Conservation (phyloP, 2,113 vertebrate genomes). For the Austrofundulus limnaeus region DNA sequence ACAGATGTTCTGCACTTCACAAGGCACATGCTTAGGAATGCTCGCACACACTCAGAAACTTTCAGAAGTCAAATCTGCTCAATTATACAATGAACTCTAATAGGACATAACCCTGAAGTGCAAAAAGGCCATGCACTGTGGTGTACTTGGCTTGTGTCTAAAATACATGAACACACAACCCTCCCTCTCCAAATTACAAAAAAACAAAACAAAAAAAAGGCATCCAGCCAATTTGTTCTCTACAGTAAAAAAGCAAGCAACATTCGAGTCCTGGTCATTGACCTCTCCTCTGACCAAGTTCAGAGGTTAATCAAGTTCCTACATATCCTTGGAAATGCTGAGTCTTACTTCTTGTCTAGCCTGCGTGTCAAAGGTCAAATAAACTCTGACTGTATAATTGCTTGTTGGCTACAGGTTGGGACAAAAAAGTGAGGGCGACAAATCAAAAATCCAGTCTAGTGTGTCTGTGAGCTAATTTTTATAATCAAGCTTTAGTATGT, state of each 20-base stretch:
- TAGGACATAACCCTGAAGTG: not conserved
- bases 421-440: constrained; percentile 67
- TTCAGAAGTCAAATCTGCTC: constrained; percentile 11
- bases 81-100: constrained; percentile 4
- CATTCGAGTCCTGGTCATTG: constrained; percentile 63
- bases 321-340: constrained; percentile 75
- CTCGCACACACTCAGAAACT: constrained; percentile 17
- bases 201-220: constrained; percentile 39
- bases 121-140: constrained; percentile 9
- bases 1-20: constrained; percentile 44
- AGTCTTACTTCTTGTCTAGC: constrained; percentile 58
- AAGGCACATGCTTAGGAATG: constrained; percentile 17
- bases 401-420: constrained; percentile 52
- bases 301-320: constrained; percentile 78
- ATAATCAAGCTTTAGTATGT: constrained; percentile 45
- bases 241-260: constrained; percentile 60
- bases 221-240: constrained; percentile 61
- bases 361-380: constrained; percentile 67
- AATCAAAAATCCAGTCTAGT: constrained; percentile 30
- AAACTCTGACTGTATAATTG: constrained; percentile 72
- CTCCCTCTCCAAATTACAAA: constrained; percentile 32
- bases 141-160: constrained; percentile 7
- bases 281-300: constrained; percentile 70
- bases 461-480: constrained; percentile 42
- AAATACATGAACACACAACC: constrained; percentile 28